phyloP scores from a whole-genome alignment of 1,140 invertebrate genomes.

The Leptestheria dahalacensis region DNA sequence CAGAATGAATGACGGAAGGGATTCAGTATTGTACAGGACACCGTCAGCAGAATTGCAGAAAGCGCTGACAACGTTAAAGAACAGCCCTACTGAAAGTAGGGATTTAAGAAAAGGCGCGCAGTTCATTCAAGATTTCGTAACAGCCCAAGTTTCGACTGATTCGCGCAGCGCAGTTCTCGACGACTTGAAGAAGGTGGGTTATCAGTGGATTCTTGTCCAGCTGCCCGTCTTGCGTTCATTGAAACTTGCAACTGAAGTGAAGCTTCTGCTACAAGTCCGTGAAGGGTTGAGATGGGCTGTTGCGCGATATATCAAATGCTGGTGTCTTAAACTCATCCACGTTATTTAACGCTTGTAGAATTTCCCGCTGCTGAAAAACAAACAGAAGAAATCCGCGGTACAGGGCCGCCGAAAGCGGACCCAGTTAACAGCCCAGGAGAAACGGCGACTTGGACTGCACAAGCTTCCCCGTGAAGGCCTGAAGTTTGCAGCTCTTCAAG shows the following conservation, averaged over 20 bases:
- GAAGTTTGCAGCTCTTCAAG: constrained; percentile 43
- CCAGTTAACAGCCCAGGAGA: constrained; percentile 36
- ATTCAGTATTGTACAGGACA: too few species aligned
- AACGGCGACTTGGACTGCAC: constrained; percentile 40
- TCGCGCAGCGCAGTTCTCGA: not conserved
- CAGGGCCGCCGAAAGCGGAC: constrained; percentile 17
- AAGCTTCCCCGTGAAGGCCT: constrained; percentile 36
- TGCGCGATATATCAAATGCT: too few species aligned
- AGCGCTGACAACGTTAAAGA: too few species aligned
- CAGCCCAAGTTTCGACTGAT: not conserved
- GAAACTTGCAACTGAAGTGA: too few species aligned
- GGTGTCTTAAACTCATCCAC: too few species aligned
- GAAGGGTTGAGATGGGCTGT: too few species aligned
- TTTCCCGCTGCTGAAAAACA: constrained; percentile 1
- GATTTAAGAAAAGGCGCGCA: not conserved
- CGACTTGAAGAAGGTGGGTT: not conserved
- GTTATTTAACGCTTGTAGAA: not conserved
- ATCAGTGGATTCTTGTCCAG: too few species aligned
- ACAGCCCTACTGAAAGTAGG: not conserved
- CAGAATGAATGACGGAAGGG: too few species aligned
- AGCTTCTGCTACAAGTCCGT: too few species aligned
- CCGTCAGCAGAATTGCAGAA: too few species aligned
- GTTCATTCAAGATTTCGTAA: not conserved
- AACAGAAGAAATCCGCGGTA: not conserved
- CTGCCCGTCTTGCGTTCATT: too few species aligned